phyloP scores from a whole-genome alignment of 2,888 invertebrate species.

The Fragum fragum region DNA sequence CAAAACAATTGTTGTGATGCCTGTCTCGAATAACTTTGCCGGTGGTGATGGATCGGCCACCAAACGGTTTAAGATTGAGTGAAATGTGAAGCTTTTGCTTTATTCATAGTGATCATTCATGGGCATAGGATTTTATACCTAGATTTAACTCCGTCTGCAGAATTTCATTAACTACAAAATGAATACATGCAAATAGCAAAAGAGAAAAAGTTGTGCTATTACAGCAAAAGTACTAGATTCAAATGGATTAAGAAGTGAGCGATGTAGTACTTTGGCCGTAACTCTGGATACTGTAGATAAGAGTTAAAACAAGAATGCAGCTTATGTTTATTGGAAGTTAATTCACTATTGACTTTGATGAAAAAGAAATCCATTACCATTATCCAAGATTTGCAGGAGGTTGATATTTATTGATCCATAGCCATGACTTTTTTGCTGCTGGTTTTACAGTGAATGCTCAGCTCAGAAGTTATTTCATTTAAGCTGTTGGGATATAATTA shows the following conservation, averaged over 20 bases:
- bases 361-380: background rate
- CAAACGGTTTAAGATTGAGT: conserved; percentile 78
- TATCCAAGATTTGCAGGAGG: background rate
- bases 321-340: no score
- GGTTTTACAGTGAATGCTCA: no score
- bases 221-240: no score
- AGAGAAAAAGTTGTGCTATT: no score
- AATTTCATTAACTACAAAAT: background rate
- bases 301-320: no score
- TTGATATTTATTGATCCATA: background rate
- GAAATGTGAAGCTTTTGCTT: background rate
- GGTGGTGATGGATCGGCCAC: conserved; percentile 73
- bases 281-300: no score
- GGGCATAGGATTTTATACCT: background rate
- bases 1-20: conserved; percentile 84
- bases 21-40: conserved; percentile 77
- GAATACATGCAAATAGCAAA: no score
- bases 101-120: background rate
- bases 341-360: background rate
- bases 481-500: no score
- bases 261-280: no score
- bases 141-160: background rate
- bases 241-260: no score
- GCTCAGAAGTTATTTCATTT: no score
- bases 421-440: background rate